phyloP scores from a whole-genome alignment of 2,113 vertebrate species.

The Lophochroa leadbeateri region DNA sequence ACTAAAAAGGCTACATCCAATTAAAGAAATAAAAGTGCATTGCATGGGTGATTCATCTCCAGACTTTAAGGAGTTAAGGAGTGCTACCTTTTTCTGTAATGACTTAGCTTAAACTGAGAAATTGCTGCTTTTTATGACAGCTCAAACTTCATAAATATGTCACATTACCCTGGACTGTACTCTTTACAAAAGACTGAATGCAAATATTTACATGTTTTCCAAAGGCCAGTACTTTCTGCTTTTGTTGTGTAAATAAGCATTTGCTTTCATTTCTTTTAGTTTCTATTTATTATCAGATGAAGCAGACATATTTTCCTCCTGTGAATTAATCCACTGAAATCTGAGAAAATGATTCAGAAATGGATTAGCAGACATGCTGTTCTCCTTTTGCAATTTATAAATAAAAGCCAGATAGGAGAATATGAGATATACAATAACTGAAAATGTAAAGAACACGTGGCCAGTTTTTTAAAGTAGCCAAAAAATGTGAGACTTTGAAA shows the following conservation, averaged over 20 bases:
- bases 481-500: neutral
- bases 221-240: neutral
- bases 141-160: neutral
- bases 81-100: neutral
- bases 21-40: neutral
- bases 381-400: neutral
- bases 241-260: slow-evolving; percentile 30
- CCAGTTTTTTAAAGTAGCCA: neutral
- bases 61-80: neutral
- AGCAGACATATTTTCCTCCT: neutral
- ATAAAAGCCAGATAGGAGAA: neutral
- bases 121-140: neutral
- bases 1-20: neutral
- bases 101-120: neutral
- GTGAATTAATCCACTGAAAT: slow-evolving; percentile 11
- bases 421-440: neutral
- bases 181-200: neutral
- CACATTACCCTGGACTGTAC: neutral
- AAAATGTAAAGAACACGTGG: neutral
- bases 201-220: slow-evolving; percentile 39
- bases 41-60: neutral
- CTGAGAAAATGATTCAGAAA: slow-evolving; percentile 34
- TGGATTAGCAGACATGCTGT: neutral
- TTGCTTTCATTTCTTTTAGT: neutral
- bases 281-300: slow-evolving; percentile 13